Base-by-base conservation (phyloP, 2,797 vertebrate genomes). In the Crocodylus rhombifer region DNA sequence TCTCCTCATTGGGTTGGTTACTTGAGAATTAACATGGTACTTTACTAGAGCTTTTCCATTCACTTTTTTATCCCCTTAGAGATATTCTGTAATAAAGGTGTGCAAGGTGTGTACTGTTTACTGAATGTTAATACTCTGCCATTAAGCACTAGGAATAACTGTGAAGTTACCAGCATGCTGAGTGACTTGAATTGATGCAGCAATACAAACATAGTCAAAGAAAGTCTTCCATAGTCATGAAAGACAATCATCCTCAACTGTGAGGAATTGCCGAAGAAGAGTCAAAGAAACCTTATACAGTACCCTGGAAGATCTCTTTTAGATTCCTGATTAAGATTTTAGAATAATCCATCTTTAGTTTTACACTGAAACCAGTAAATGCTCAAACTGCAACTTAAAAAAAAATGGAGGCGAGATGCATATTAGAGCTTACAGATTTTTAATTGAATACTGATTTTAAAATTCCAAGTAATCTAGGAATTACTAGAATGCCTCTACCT, bases 41-140 rank as follows among this genome's bases (percentile, higher is more conserved):
- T 57, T 51, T 77, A 30, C 5, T 25, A 78, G 82, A 82, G 13
- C 5, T 73, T 89, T 78, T 23, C 13, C 15, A 20, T 62, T 64
- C 26, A 89, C 55, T 61, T 14, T 88, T 82, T 76, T 65, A 9
- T 65, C 74, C 36, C 86, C 9, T 21, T 82, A 42, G 51, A 7
- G 16, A 33, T 33, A 80, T 42, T 60, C n/a, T 64, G 73, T 86
- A 91, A 80, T 16, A 88, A 76, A 61, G 55, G 5, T 28, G 42
- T 11, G 20, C 58, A 91, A 78, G 36, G 33, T 63, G 26, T 76
- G 30, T 74, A 69, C 23, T 86, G 2, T 78, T 57, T 76, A 69
- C 74, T 90, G 88, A 92, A 90, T 82, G 64, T 62, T 82, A 88
- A 67, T 89, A 75, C 21, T 28, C 25, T 88, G 74, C 80, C 61